Evolutionary conservation across 2,888 invertebrate species (phyloP).

Genomic region (Acronicta psi): DNA sequence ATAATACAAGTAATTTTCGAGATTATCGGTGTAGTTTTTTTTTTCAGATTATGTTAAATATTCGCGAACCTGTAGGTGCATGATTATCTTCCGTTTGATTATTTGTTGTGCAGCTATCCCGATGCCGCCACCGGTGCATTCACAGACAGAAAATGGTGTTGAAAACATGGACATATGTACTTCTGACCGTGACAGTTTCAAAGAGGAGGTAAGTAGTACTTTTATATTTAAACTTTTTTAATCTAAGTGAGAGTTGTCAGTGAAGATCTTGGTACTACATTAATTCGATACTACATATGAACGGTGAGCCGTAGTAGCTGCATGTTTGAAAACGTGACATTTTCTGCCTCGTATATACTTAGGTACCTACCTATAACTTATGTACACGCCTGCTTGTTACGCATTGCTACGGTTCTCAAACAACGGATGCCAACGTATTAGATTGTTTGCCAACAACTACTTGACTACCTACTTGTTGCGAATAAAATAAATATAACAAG

Average conservation of each 20-base stretch:
- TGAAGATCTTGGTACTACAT: constrained; percentile 2
- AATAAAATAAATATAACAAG: no score
- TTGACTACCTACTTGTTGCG: no score
- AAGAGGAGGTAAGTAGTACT: constrained; percentile 64
- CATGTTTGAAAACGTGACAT: constrained; percentile 29
- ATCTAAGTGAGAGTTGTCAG: not conserved
- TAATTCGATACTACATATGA: constrained; percentile 1
- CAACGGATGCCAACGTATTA: constrained; percentile 11
- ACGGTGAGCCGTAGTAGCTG: constrained; percentile 4
- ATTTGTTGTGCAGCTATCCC: constrained; percentile 70
- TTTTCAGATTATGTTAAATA: constrained; percentile 60
- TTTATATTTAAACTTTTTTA: not conserved
- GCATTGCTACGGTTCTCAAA: constrained; percentile 3
- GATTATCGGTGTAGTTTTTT: constrained; percentile 43
- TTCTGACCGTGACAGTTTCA: constrained; percentile 48
- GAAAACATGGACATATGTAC: constrained; percentile 65
- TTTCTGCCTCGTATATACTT: not conserved
- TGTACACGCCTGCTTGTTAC: not conserved
- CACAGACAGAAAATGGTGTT: constrained; percentile 53
- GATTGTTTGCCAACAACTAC: no score
- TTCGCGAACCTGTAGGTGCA: constrained; percentile 49
- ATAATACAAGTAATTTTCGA: constrained; percentile 43
- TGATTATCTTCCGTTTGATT: constrained; percentile 65
- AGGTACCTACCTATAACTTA: no score
- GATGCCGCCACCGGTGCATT: constrained; percentile 47